phyloP scores from a whole-genome alignment of 2,888 invertebrate species.

The Ypsolopha scabrella region DNA sequence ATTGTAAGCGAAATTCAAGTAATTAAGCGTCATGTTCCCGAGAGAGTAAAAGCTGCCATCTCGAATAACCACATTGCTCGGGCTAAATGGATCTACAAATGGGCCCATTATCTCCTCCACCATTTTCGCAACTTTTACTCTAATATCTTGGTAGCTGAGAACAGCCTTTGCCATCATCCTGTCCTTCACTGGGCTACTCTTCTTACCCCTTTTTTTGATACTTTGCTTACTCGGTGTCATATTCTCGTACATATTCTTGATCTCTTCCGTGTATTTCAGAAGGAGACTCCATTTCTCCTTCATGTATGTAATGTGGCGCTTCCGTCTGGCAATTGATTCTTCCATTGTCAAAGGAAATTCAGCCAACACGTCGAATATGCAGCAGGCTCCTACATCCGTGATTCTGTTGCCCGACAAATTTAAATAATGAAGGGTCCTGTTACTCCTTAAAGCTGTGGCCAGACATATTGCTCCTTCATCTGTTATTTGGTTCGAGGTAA shows the following conservation, averaged over 20 bases:
- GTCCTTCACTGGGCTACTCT: neutral
- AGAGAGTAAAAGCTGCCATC: slow-evolving; percentile 18
- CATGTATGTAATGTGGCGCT: slow-evolving; percentile 14
- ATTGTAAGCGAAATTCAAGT: slow-evolving; percentile 42
- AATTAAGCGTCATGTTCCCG: slow-evolving; percentile 33
- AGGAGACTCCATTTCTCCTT: neutral
- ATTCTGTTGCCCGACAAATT: slow-evolving; percentile 40
- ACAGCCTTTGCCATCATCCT: slow-evolving; percentile 15
- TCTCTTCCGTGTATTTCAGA: too few relatives aligned
- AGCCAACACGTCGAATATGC: slow-evolving; percentile 24
- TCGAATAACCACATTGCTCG: slow-evolving; percentile 12
- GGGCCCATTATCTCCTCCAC: slow-evolving; percentile 21
- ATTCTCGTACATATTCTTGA: neutral
- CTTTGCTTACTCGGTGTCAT: slow-evolving; percentile 11
- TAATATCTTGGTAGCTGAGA: slow-evolving; percentile 13
- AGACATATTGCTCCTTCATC: slow-evolving; percentile 34
- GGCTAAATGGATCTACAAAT: slow-evolving; percentile 26
- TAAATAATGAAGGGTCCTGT: slow-evolving; percentile 42
- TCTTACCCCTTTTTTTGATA: slow-evolving; percentile 1
- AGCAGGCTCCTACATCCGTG: slow-evolving; percentile 27
- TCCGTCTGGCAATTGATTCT: slow-evolving; percentile 22
- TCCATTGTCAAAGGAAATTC: slow-evolving; percentile 29
- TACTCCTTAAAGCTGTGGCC: slow-evolving; percentile 30
- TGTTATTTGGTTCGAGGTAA: slow-evolving; percentile 43
- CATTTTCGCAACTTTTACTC: slow-evolving; percentile 20